Percentiles rank a stretch among this genome's conserved stretches.
phyloP scores from a whole-genome alignment of 1,140 invertebrate genomes.

The Lineus longissimus region DNA sequence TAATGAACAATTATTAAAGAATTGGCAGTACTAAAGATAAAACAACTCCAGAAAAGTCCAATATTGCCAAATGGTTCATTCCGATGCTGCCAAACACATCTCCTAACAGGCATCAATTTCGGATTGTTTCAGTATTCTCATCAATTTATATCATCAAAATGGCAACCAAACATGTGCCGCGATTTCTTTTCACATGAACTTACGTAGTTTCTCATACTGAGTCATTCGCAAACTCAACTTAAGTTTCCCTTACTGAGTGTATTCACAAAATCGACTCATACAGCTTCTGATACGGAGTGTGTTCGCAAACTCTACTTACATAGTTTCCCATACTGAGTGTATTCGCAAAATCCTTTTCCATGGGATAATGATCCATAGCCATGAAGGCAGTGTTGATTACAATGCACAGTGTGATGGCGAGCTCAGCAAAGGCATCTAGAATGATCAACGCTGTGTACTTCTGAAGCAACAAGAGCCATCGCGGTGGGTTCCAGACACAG shows the following conservation, averaged over 20 bases:
- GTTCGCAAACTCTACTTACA: too few relatives aligned
- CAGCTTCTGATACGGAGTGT: too few relatives aligned
- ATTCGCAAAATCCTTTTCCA: conserved; percentile 62
- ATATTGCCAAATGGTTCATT: not conserved
- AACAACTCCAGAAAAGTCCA: not conserved
- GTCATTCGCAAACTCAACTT: too few relatives aligned
- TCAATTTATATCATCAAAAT: too few relatives aligned
- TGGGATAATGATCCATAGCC: conserved; percentile 93
- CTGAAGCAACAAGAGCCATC: conserved; percentile 84
- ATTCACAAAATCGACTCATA: conserved; percentile 60
- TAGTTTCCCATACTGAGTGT: conserved; percentile 90
- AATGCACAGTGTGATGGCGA: conserved; percentile 97
- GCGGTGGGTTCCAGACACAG: conserved; percentile 96
- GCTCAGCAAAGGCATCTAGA: conserved; percentile 95
- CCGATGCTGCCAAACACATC: too few relatives aligned
- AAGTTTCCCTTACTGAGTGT: conserved; percentile 90
- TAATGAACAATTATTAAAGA: not conserved
- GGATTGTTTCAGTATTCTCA: too few relatives aligned
- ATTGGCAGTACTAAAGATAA: too few relatives aligned
- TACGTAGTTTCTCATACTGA: too few relatives aligned
- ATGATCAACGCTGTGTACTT: conserved; percentile 86
- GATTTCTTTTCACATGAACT: too few relatives aligned
- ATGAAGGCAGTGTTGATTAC: conserved; percentile 97
- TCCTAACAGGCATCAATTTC: too few relatives aligned
- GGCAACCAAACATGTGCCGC: too few relatives aligned